Conservation (phyloP, 2,797 vertebrate species). For the Lagocephalus sceleratus region DNA sequence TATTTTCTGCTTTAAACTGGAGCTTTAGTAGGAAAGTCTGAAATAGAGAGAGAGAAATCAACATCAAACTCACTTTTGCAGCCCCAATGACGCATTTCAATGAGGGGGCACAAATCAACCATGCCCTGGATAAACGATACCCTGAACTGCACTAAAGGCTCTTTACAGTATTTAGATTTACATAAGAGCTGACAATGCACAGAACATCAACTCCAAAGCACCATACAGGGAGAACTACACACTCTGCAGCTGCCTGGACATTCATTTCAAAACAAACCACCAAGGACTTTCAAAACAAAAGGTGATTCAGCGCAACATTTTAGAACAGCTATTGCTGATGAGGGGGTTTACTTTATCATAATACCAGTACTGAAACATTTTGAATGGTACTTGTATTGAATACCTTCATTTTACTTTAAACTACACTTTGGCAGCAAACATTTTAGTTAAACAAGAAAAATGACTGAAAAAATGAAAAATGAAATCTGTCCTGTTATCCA, state of each 20-base stretch:
- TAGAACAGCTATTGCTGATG: neutral
- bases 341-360: too few species aligned
- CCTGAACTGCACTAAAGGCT: constrained; percentile 40
- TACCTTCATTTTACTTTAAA: too few species aligned
- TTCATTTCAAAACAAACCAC: constrained; percentile 4
- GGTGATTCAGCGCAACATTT: constrained; percentile 1
- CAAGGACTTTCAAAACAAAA: constrained; percentile 1
- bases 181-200: constrained; percentile 41
- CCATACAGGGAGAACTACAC: constrained; percentile 11
- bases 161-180: constrained; percentile 48
- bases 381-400: too few species aligned
- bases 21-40: constrained; percentile 2
- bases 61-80: constrained; percentile 33
- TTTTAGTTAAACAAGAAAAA: too few species aligned
- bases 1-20: neutral
- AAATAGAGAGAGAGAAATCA: constrained; percentile 18
- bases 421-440: too few species aligned
- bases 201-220: constrained; percentile 25
- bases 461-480: too few species aligned
- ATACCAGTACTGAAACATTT: too few species aligned
- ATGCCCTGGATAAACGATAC: constrained; percentile 54
- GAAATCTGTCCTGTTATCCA: neutral
- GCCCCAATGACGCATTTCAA: constrained; percentile 42
- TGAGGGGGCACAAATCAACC: constrained; percentile 50
- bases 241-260: constrained; percentile 4